A percentile compares a stretch with the other conserved stretches of the same genome.
phyloP scores from a whole-genome alignment of 2,113 vertebrate species.

The Perccottus glenii region DNA sequence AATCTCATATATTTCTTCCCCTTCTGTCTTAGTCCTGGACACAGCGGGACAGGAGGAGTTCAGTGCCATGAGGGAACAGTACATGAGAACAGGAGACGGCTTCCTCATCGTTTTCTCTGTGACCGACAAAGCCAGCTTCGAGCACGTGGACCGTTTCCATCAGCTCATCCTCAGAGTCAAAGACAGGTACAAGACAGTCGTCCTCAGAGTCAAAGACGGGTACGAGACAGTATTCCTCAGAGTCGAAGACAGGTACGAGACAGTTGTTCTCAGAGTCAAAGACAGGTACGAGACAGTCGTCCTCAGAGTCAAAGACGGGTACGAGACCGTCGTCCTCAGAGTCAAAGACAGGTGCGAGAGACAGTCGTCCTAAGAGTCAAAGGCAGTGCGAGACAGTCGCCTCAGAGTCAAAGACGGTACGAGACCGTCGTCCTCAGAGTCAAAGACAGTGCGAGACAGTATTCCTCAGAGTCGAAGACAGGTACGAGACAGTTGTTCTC shows the following conservation, averaged over 20 bases:
- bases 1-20: background rate
- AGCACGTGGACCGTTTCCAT: constrained; percentile 96
- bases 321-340: too few species aligned
- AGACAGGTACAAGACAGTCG: constrained; percentile 83
- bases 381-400: too few species aligned
- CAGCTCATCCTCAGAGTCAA: constrained; percentile 98
- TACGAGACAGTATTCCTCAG: background rate
- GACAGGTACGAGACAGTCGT: constrained; percentile 59
- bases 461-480: too few species aligned
- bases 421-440: too few species aligned
- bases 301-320: constrained; percentile 89
- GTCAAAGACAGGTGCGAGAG: too few species aligned
- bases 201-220: background rate
- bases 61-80: constrained; percentile 99
- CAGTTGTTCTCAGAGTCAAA: too few species aligned
- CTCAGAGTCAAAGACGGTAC: too few species aligned
- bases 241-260: too few species aligned
- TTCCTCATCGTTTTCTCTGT: constrained; percentile 98
- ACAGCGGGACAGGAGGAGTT: constrained; percentile 98
- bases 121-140: constrained; percentile 98
- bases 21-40: constrained; percentile 85
- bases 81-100: constrained; percentile 97
- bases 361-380: too few species aligned
- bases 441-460: too few species aligned
- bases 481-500: too few species aligned